Base-by-base conservation (phyloP, 2,888 invertebrate genomes). In the Limnephilus rhombicus region DNA sequence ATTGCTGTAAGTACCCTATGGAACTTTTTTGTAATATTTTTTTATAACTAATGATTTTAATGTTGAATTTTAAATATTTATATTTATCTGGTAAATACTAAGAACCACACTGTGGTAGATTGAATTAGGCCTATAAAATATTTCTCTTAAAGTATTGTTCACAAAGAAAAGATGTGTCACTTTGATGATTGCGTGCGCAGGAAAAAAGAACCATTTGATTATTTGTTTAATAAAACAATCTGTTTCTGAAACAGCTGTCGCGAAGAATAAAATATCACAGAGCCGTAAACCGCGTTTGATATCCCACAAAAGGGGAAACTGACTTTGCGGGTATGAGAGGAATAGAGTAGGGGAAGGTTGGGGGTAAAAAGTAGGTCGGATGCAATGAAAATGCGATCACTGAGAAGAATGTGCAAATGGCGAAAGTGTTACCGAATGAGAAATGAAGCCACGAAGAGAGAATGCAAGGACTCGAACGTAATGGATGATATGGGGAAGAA, bases 371-470 rank as follows among this genome's bases (percentile, higher is more conserved):
- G 68, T 68, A 68, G 68, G n/a, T 68, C 68, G n/a, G 68, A 68
- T 68, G 68, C 68, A 68, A 68, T 68, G 68, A 68, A 68, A 68
- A 68, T 68, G 68, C 68, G 68, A 68, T 68, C 68, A 68, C 68
- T 24, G 68, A 24, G n/a, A 68, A 68, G 68, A 68, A 68, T 68
- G 68, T 24, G 68, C 68, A 68, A 68, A 68, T 68, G 24, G 68
- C 7, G 68, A 68, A 68, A 68, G n/a, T 68, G 68, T 68, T 68
- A 68, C 68, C 24, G 68, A 68, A 24, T 68, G 68, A 68, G 68
- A 68, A 68, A 68, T 68, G 68, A 68, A 68, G n/a, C 68, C 24
- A 24, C 68, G 9, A 68, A 68, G 24, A 24, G 24, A 7, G 24
- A 68, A 68, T n/a, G 24, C 68, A n/a, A 68, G 24, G 68, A 68